Base-by-base conservation (phyloP, 2,797 vertebrate species). In the Hemibagrus guttatus region DNA sequence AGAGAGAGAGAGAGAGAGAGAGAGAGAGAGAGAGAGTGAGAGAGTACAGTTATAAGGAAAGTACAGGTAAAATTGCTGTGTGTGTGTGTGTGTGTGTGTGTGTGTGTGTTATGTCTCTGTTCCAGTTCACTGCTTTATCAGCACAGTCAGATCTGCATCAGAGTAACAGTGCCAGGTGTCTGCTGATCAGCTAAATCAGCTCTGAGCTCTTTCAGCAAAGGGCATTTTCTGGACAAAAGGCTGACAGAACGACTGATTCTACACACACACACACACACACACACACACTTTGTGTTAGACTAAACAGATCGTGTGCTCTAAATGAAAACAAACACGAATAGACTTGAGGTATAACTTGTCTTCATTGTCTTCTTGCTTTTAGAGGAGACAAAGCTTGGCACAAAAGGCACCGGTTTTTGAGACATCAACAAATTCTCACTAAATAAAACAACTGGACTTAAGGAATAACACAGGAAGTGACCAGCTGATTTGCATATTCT, bases 51-150 rank as follows among this genome's bases (percentile, higher is more conserved):
- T 52, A 1, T 76, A 54, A 75, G 28, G n/a, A 28, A 76, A 16
- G 49, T 11, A 54, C n/a, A 54, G 49, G 7, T 54, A 76, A 58
- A 79, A 59, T 39, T 6, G 17, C 9, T 4, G 3, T 72, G 39
- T 72, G 71, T 46, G 71, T 49, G 39, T 74, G 21, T 72, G 3
- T 11, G 74, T 56, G 74, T 39, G 42, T 16, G 23, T 14, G 23
- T 75, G 49, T 72, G 23, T 54, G 75, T 49, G 23, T 46, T 46
- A 46, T 46, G 42, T 54, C 49, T 79, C 54, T 58, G 54, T 58
- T 79, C 54, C 54, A 13, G 28, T 80, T 80, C 56, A 61, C 0
- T 79, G 78, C 78, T 59, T 80, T 80, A 80, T 80, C 78, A 80
- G 78, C 78, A 42, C 0, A 39, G 21, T 79, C 17, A 3, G 21